A percentile compares a stretch with the other conserved stretches of the same genome.
Evolutionary conservation across 2,797 vertebrate species (phyloP).

Genomic region (Sparidentex hasta): DNA sequence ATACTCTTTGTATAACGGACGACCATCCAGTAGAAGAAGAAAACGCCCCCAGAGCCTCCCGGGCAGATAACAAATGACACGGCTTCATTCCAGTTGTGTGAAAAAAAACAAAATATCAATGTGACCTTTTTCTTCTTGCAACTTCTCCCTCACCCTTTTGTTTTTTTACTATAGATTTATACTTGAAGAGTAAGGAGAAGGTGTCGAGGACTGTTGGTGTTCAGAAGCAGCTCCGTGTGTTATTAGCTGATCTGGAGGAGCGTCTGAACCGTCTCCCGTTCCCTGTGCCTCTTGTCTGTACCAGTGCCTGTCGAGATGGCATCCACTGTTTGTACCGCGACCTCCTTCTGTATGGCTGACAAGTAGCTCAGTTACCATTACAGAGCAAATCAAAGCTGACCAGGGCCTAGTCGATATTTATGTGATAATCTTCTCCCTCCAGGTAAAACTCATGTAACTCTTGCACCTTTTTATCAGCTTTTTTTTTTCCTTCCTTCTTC

Average conservation of each 20-base stretch:
- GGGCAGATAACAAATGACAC: slow-evolving; percentile 32
- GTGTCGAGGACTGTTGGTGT: slow-evolving; percentile 20
- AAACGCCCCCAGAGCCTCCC: slow-evolving; percentile 18
- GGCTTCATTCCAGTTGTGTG: slow-evolving; percentile 48
- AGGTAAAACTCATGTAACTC: slow-evolving; percentile 42
- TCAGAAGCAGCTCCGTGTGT: slow-evolving; percentile 6
- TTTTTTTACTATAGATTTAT: slow-evolving; percentile 20
- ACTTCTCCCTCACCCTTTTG: slow-evolving; percentile 21
- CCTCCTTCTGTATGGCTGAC: slow-evolving; percentile 41
- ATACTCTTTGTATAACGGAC: slow-evolving; percentile 3
- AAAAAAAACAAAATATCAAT: not conserved
- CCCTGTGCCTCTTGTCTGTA: slow-evolving; percentile 59
- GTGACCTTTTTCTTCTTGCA: slow-evolving; percentile 31
- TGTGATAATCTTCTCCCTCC: slow-evolving; percentile 44
- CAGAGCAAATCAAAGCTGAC: slow-evolving; percentile 39
- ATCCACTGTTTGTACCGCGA: slow-evolving; percentile 48
- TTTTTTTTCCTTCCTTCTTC: not conserved
- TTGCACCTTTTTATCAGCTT: slow-evolving; percentile 60
- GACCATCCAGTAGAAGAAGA: slow-evolving; percentile 3
- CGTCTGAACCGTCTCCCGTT: slow-evolving; percentile 18
- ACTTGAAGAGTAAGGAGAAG: slow-evolving; percentile 60
- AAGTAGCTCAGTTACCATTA: slow-evolving; percentile 29
- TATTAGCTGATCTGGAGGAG: not conserved
- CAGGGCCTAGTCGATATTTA: slow-evolving; percentile 34
- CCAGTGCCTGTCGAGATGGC: slow-evolving; percentile 61